Base-by-base conservation (phyloP, 35 echinoderm and acorn worm genomes). In the Chiridota heheva region DNA sequence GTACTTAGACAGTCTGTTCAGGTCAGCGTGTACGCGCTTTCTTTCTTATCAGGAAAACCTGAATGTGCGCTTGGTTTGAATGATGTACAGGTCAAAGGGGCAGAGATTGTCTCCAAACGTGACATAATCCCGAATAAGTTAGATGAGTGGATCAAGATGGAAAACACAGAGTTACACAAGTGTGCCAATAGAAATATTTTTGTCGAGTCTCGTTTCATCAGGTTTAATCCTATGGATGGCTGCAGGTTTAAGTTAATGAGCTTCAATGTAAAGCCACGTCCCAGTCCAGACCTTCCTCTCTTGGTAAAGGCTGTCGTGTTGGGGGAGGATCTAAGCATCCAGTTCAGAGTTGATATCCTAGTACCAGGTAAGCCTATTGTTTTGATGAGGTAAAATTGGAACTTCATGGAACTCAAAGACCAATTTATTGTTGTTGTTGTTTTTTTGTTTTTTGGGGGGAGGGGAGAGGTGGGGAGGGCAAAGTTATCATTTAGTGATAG, bases 11-110 rank as follows among this genome's bases (percentile, higher is more conserved):
- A 91, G 60, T 91, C 95, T 3, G 82, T 81, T 7, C 70, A 81
- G 13, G 81, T 89, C 26, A 63, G 76, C 41, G 65, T 98, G 27
- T 88, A 63, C 63, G 65, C 78, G 38, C 28, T 98, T 25, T 85
- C 95, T 0, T 98, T 98, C 64, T 73, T 98, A 5, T 91, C 95
- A 16, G 89, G 89, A 33, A 91, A 83, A 59, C 80, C 95, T 29
- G 95, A 91, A 10, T 98, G 95, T 82, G 89, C 89, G 6, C 53
- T 98, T 6, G 95, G 89, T 16, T 69, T 98, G n/a, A 98, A 98
- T 44, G 95, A 98, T 57, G 36, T 84, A 20, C 95, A 91, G 66
- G 55, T 84, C 0, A 91, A 92, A 60, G 89, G 85, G 46, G 39
- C 85, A 10, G 95, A 98, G 18, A 69, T 92, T 1, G 81, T 86